Evolutionary conservation across 2,797 vertebrate species (phyloP).

Genomic region (Lagorchestes hirsutus): DNA sequence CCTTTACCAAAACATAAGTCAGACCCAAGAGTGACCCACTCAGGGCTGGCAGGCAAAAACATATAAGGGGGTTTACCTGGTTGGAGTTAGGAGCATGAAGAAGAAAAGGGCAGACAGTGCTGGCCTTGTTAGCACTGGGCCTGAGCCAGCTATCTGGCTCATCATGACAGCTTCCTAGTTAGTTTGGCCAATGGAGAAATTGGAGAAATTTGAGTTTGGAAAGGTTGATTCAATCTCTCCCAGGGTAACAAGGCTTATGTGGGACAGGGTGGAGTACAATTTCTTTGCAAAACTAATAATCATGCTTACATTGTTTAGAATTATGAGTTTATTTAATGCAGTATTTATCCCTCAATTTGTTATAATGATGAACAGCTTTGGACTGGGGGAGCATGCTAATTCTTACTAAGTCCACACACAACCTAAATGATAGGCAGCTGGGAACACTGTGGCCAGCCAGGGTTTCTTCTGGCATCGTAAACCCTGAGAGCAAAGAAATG

Average conservation of each 20-base stretch:
- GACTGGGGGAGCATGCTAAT: conserved; percentile 74
- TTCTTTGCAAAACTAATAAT: conserved; percentile 47
- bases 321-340: conserved; percentile 64
- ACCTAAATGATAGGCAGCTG: conserved; percentile 79
- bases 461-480: conserved; percentile 58
- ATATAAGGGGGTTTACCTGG: background rate
- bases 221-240: background rate
- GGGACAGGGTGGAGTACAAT: conserved; percentile 9
- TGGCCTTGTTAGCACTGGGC: background rate
- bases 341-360: conserved; percentile 76
- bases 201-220: conserved; percentile 47
- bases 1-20: background rate
- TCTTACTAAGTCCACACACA: conserved; percentile 63
- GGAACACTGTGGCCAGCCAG: background rate
- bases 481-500: conserved; percentile 54
- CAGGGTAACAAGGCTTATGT: conserved; percentile 10
- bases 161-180: background rate
- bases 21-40: background rate
- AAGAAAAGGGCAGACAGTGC: background rate
- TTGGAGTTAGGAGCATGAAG: background rate
- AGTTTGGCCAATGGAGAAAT: conserved; percentile 12
- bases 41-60: background rate
- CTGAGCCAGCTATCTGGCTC: background rate
- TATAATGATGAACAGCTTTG: conserved; percentile 79
- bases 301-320: conserved; percentile 68